phyloP scores from a whole-genome alignment of 2,797 vertebrate species.

The Notoglanidium macrostoma region DNA sequence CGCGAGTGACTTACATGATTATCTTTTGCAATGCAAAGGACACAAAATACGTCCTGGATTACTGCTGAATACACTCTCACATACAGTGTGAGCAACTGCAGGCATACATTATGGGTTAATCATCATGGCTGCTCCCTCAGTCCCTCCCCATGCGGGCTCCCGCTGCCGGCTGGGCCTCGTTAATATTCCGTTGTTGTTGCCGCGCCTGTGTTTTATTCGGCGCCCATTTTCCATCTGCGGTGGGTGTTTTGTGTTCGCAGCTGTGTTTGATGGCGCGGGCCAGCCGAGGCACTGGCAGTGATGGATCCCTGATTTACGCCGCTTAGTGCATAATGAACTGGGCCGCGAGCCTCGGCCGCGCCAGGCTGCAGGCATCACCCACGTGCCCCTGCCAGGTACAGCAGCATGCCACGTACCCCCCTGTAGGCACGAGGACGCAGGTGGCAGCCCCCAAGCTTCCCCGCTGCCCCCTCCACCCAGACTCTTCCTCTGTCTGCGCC shows the following conservation, averaged over 20 bases:
- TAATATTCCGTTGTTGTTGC: constrained; percentile 83
- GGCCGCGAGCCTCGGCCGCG: constrained; percentile 57
- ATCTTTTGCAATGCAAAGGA: not conserved
- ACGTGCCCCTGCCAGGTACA: constrained; percentile 63
- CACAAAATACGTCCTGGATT: not conserved
- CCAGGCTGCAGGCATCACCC: constrained; percentile 47
- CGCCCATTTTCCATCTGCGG: constrained; percentile 83
- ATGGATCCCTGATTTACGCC: constrained; percentile 81
- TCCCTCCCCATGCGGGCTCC: constrained; percentile 61
- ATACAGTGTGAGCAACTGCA: constrained; percentile 48
- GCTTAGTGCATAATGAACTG: constrained; percentile 80
- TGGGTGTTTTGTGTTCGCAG: constrained; percentile 84
- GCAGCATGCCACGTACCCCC: constrained; percentile 37
- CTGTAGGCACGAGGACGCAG: constrained; percentile 68
- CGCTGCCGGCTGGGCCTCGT: constrained; percentile 72
- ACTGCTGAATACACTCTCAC: constrained; percentile 10
- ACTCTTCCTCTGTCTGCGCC: constrained; percentile 65
- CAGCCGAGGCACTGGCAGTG: constrained; percentile 79
- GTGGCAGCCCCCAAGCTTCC: constrained; percentile 74
- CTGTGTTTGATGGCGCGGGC: constrained; percentile 84
- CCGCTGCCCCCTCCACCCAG: constrained; percentile 69
- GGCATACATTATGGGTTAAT: constrained; percentile 62
- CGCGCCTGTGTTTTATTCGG: constrained; percentile 75
- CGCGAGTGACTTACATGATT: not conserved
- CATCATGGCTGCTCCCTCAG: constrained; percentile 63